These are phyloP conservation scores for Machimus rusticus DNA, from an alignment of 2,888 invertebrate species.

Conservation along the genomic window DNA sequence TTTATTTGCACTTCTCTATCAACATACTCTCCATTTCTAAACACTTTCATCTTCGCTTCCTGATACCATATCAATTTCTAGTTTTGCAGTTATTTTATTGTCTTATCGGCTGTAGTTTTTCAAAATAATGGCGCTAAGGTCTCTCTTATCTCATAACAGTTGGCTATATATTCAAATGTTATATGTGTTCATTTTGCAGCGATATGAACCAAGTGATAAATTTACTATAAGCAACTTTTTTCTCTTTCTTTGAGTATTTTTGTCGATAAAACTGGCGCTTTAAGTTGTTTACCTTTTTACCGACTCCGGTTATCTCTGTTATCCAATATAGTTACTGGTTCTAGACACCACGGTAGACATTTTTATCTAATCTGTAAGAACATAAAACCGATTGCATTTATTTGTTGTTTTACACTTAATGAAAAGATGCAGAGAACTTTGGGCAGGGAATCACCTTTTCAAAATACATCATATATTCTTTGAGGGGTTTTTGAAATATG, in stretches of 20 bases:
- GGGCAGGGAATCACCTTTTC: not conserved
- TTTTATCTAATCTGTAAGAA: conserved; percentile 46
- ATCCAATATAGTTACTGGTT: not conserved
- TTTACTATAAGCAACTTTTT: conserved; percentile 20
- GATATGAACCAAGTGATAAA: conserved; percentile 13
- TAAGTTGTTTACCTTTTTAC: conserved; percentile 40
- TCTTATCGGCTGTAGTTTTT: conserved; percentile 25
- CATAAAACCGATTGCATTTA: not conserved
- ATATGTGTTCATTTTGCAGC: not conserved
- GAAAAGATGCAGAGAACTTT: not conserved
- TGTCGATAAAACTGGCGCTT: conserved; percentile 35
- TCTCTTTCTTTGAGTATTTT: conserved; percentile 4
- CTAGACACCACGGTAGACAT: conserved; percentile 46
- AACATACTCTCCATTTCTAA: conserved; percentile 10
- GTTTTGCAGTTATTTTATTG: conserved; percentile 1
- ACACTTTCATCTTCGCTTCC: conserved; percentile 22
- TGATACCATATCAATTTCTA: not conserved
- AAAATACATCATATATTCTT: not conserved
- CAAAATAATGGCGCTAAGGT: conserved; percentile 22
- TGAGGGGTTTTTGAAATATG: not conserved
- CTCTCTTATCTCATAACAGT: not conserved
- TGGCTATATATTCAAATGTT: not conserved
- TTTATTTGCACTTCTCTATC: not conserved
- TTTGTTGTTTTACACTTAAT: not conserved
- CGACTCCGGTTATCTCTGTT: conserved; percentile 9